Conservation (phyloP, 1,140 invertebrate genomes). For the Adelges cooleyi region DNA sequence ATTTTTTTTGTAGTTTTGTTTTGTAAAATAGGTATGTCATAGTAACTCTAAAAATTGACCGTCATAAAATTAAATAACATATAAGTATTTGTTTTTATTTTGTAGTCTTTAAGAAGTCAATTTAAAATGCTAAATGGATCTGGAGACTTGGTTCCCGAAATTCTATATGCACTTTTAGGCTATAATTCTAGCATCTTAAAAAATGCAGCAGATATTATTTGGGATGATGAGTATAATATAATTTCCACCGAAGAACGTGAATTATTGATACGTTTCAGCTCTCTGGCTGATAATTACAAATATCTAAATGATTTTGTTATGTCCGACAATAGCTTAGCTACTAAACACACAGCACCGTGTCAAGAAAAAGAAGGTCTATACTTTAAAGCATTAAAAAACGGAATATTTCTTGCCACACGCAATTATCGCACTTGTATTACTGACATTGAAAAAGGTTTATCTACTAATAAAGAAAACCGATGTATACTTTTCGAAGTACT, state of each 20-base stretch:
- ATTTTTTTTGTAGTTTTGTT: no score
- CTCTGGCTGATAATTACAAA: slow-evolving; percentile 1
- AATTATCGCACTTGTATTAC: not conserved
- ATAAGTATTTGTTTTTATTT: no score
- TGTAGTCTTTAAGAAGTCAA: no score
- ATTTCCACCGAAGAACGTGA: not conserved
- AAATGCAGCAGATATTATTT: not conserved
- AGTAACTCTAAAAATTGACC: no score
- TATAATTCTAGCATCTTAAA: slow-evolving; percentile 4
- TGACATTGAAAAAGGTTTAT: not conserved
- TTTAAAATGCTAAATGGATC: no score
- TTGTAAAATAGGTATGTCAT: no score
- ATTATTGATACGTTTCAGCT: not conserved
- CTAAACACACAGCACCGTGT: not conserved
- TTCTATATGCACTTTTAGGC: slow-evolving; percentile 3
- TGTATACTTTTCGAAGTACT: slow-evolving; percentile 11
- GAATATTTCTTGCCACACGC: not conserved
- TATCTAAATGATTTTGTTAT: not conserved
- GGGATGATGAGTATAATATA: not conserved
- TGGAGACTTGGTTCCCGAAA: slow-evolving; percentile 16
- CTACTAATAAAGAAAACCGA: slow-evolving; percentile 7
- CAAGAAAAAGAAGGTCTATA: not conserved
- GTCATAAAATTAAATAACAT: no score
- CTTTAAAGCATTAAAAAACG: not conserved
- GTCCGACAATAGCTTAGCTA: not conserved